Evolutionary conservation across 2,113 vertebrate genomes (phyloP).

Genomic region (Pardalotus punctatus): DNA sequence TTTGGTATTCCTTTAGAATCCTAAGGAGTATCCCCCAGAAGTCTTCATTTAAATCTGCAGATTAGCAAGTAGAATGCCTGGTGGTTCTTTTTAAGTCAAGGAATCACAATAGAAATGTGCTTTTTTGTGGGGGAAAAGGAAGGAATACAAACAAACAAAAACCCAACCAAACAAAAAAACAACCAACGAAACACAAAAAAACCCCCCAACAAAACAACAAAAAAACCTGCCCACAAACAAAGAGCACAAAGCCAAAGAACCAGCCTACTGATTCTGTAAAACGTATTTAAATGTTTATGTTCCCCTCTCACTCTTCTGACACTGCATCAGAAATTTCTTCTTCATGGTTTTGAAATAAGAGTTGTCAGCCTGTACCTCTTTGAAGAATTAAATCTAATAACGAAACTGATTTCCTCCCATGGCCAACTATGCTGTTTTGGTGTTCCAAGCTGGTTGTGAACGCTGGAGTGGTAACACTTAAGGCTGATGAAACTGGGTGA

Average conservation of each 20-base stretch:
- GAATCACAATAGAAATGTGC: background rate
- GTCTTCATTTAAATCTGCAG: background rate
- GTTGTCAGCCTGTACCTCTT: background rate
- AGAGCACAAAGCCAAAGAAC: background rate
- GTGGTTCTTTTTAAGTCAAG: background rate
- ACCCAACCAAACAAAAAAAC: too few species aligned
- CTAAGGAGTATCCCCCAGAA: background rate
- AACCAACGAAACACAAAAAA: too few species aligned
- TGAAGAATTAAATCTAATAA: background rate
- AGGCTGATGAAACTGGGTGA: background rate
- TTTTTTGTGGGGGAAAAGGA: background rate
- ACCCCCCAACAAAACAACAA: too few species aligned
- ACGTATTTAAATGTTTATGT: background rate
- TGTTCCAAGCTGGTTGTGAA: background rate
- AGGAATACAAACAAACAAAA: background rate
- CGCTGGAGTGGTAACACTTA: background rate
- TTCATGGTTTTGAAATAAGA: background rate
- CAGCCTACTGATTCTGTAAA: background rate
- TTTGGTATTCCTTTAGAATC: background rate
- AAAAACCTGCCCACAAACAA: accelerated
- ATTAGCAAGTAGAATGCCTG: accelerated
- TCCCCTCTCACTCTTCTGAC: background rate
- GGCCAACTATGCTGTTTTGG: background rate
- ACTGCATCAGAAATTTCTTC: background rate
- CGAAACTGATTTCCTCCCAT: background rate